These are phyloP conservation scores for Oreortyx pictus DNA, from an alignment of 2,797 vertebrate genomes.

Conservation along the genomic window DNA sequence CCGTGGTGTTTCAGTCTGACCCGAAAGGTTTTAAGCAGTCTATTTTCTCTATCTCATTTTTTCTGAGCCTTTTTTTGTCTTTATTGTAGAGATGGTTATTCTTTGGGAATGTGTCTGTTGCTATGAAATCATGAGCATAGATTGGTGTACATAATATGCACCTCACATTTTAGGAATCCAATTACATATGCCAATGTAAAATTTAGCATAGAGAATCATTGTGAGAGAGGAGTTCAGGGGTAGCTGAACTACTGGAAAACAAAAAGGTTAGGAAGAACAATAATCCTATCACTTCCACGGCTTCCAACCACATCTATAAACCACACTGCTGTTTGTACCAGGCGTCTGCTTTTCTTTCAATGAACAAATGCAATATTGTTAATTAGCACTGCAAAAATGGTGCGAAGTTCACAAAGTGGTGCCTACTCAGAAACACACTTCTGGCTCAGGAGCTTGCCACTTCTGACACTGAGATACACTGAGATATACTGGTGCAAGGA, in stretches of 20 bases:
- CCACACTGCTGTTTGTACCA: neutral
- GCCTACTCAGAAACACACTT: neutral
- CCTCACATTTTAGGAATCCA: neutral
- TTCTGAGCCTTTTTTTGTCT: neutral
- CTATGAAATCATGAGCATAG: neutral
- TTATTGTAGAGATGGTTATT: neutral
- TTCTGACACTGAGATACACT: neutral
- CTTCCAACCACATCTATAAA: neutral
- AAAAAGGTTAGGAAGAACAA: neutral
- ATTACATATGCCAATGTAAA: neutral
- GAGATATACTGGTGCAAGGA: neutral
- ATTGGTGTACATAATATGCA: neutral
- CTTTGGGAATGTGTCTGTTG: neutral
- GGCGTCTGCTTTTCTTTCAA: neutral
- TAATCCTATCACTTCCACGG: rapidly evolving
- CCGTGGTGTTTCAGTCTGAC: neutral
- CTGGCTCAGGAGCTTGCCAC: neutral
- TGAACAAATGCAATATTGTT: neutral
- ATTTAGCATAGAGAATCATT: neutral
- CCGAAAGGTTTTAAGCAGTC: neutral
- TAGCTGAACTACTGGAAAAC: neutral
- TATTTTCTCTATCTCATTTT: neutral
- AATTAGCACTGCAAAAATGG: neutral
- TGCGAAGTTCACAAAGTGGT: neutral
- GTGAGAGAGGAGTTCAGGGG: neutral